These are phyloP conservation scores for Dasyprocta punctata DNA, from an alignment of 2,113 vertebrate species.

Conservation along the genomic window DNA sequence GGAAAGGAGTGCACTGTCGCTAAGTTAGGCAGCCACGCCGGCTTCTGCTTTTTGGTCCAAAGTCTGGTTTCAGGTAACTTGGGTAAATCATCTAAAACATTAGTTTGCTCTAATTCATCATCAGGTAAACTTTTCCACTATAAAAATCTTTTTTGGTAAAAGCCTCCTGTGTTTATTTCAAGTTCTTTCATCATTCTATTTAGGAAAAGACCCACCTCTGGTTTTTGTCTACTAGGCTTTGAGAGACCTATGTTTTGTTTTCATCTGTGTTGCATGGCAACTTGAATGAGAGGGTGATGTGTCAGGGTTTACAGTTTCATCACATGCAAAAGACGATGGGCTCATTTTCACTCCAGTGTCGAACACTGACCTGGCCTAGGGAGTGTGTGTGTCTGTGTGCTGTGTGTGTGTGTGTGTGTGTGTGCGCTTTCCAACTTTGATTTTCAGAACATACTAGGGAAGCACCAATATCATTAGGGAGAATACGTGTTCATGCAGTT, in stretches of 20 bases:
- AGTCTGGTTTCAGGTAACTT: background rate
- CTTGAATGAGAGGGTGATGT: background rate
- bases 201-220: background rate
- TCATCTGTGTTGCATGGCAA: background rate
- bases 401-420: background rate
- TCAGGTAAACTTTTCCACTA: background rate
- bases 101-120: background rate
- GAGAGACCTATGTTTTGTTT: background rate
- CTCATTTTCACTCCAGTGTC: background rate
- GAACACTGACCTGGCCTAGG: accelerated
- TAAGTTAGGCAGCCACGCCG: background rate
- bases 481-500: background rate
- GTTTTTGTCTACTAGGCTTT: background rate
- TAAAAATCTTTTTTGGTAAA: background rate
- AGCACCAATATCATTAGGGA: background rate
- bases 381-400: background rate
- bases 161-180: background rate
- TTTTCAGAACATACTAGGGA: background rate
- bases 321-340: background rate
- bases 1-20: background rate
- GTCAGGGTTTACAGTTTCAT: background rate
- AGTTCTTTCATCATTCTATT: background rate
- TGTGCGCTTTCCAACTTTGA: background rate
- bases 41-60: background rate
- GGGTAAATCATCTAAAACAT: background rate